Conservation (phyloP, 2,797 vertebrate species). For the Otolemur crassicaudatus region DNA sequence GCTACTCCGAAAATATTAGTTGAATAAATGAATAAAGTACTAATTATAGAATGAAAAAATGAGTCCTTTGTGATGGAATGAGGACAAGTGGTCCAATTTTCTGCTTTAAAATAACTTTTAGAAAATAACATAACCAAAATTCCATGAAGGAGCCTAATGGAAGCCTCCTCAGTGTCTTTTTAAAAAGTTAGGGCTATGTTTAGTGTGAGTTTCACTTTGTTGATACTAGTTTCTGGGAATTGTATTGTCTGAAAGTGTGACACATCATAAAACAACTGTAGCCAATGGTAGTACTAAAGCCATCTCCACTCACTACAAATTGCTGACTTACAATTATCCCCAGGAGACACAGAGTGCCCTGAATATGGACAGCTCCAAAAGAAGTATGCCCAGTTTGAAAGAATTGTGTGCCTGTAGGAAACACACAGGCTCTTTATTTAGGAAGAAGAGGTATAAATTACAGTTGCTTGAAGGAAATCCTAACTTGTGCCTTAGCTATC, state of each 20-base stretch:
- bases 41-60: background rate
- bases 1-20: background rate
- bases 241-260: slow-evolving; percentile 66
- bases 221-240: slow-evolving; percentile 47
- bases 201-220: slow-evolving; percentile 59
- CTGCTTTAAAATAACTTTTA: slow-evolving; percentile 18
- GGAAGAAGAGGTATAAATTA: slow-evolving; percentile 68
- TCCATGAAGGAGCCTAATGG: slow-evolving; percentile 1
- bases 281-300: slow-evolving; percentile 32
- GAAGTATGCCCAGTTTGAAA: slow-evolving; percentile 66
- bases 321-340: slow-evolving; percentile 58
- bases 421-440: slow-evolving; percentile 58
- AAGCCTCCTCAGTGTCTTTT: slow-evolving; percentile 41
- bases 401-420: slow-evolving; percentile 66
- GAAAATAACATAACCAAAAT: background rate
- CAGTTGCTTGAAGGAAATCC: slow-evolving; percentile 64
- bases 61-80: background rate
- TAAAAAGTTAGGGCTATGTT: slow-evolving; percentile 13
- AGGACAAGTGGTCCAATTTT: slow-evolving; percentile 8
- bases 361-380: slow-evolving; percentile 60
- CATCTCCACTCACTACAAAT: slow-evolving; percentile 59
- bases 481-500: slow-evolving; percentile 57
- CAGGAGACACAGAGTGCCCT: slow-evolving; percentile 46
- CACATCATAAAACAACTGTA: slow-evolving; percentile 66
- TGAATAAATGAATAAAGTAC: slow-evolving; percentile 25